These are phyloP conservation scores for Gastrophysa polygoni DNA, from an alignment of 2,888 invertebrate species.

Conservation along the genomic window DNA sequence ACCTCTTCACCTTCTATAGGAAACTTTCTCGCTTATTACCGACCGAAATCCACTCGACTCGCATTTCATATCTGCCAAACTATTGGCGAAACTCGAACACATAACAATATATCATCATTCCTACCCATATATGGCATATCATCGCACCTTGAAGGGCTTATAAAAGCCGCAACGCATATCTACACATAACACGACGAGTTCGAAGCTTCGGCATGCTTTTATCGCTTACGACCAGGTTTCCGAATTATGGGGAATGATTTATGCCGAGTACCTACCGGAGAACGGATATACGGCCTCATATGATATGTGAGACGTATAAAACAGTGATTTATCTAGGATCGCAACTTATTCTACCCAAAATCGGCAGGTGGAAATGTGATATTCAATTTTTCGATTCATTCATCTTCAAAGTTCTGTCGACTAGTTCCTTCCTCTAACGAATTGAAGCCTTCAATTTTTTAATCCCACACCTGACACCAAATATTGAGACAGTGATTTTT, in stretches of 20 bases:
- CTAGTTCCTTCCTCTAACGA: no score
- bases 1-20: background rate
- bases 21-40: background rate
- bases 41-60: background rate
- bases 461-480: no score
- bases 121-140: constrained; percentile 22
- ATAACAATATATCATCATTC: constrained; percentile 46
- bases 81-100: constrained; percentile 30
- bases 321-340: constrained; percentile 24
- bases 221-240: constrained; percentile 52
- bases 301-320: constrained; percentile 20
- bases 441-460: no score
- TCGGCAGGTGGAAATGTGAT: background rate
- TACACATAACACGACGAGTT: constrained; percentile 47
- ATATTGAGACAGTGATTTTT: no score
- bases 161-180: constrained; percentile 53
- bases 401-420: no score
- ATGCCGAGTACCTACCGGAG: constrained; percentile 52
- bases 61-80: background rate
- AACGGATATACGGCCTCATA: constrained; percentile 48
- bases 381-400: background rate
- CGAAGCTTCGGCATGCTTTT: constrained; percentile 47
- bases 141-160: constrained; percentile 23
- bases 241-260: constrained; percentile 55
- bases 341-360: constrained; percentile 2